A percentile compares a stretch with the other conserved stretches of the same genome.
phyloP scores from a whole-genome alignment of 1,140 invertebrate species.

The Antheraea pernyi region DNA sequence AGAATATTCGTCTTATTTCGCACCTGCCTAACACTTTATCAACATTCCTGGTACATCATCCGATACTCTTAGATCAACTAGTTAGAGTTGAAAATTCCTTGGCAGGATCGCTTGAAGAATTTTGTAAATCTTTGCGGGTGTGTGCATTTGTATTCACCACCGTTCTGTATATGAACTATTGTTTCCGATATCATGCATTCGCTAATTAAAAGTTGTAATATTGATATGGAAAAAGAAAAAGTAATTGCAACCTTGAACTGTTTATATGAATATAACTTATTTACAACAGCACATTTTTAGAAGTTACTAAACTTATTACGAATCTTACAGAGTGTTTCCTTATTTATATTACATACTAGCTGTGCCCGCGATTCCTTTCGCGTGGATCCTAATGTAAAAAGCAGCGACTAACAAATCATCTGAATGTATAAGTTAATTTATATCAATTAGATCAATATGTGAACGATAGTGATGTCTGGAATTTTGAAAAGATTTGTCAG shows the following conservation, averaged over 20 bases:
- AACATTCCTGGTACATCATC: background rate
- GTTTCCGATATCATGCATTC: slow-evolving; percentile 24
- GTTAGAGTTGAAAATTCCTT: background rate
- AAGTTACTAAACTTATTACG: no score
- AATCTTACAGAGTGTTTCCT: no score
- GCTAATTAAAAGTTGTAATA: slow-evolving; percentile 24
- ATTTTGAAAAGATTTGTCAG: no score
- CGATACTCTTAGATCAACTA: background rate
- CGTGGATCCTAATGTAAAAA: no score
- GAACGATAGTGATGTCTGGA: no score
- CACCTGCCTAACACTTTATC: slow-evolving; percentile 19
- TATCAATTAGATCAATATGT: no score
- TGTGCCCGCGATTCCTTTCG: no score
- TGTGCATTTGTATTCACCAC: slow-evolving; percentile 11
- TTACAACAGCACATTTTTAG: no score
- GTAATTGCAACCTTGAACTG: background rate
- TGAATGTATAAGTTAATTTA: no score
- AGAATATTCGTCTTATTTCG: slow-evolving; percentile 29
- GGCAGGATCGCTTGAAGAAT: background rate
- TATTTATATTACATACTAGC: no score
- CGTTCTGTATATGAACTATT: slow-evolving; percentile 12
- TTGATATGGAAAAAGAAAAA: background rate
- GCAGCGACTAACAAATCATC: no score
- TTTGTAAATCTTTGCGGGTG: background rate
- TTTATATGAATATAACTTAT: background rate